Conservation (phyloP, 2,888 invertebrate species). For the Belgica antarctica region DNA sequence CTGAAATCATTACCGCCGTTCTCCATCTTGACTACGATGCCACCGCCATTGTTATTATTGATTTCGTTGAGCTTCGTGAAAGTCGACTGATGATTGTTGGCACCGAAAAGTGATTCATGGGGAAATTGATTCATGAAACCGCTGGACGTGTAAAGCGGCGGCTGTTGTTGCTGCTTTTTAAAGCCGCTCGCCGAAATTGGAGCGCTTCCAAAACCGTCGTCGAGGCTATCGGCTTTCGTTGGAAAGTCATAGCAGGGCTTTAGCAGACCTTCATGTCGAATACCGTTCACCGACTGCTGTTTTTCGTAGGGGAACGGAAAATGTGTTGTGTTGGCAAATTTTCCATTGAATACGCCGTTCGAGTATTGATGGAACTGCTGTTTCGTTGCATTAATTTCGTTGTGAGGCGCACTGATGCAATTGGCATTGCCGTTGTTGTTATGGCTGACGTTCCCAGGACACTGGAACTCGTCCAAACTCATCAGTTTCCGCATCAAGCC, state of each 20-base stretch:
- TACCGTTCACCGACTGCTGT: conserved; percentile 22
- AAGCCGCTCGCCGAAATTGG: conserved; percentile 24
- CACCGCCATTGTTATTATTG: conserved; percentile 41
- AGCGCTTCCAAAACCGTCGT: conserved; percentile 39
- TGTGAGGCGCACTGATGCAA: conserved; percentile 18
- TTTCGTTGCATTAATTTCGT: conserved; percentile 37
- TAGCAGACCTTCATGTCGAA: conserved; percentile 34
- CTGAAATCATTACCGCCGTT: conserved; percentile 23
- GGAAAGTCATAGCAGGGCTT: conserved; percentile 40
- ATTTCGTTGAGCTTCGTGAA: conserved; percentile 39
- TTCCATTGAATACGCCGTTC: conserved; percentile 38
- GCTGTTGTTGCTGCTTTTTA: conserved; percentile 16
- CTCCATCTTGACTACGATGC: conserved; percentile 40
- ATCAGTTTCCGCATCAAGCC: conserved; percentile 42
- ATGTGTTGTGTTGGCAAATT: conserved; percentile 29
- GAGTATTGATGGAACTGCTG: conserved; percentile 39
- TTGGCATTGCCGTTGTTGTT: background rate
- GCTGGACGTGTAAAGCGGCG: conserved; percentile 18
- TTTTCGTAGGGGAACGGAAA: conserved; percentile 41
- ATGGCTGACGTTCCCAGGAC: background rate
- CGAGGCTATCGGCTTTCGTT: conserved; percentile 23
- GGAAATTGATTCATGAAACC: conserved; percentile 43
- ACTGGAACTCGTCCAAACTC: conserved; percentile 43
- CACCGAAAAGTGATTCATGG: conserved; percentile 35
- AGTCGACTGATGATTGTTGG: conserved; percentile 25